Evolutionary conservation across 23 tunicate species (phyloP), one percentile per base, ranked within the genome.

Genomic region (Ascidia mentula): DNA sequence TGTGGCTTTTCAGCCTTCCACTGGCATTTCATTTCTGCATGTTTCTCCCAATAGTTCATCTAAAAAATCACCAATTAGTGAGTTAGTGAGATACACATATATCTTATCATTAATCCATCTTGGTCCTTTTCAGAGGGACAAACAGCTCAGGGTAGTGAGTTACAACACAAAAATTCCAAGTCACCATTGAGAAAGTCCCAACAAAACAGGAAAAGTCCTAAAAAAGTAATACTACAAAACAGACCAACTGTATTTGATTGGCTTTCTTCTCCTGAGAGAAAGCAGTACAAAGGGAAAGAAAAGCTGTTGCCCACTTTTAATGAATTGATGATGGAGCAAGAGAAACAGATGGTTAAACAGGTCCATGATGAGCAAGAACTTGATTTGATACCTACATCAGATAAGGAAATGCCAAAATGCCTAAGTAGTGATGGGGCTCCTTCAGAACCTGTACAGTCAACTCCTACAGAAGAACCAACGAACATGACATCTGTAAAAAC

Each of bases 261-360:
- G 89, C 35, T 85, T 77, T 45, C 34, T 31, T 85, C 89, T 6
- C 89, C 89, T 7, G 82, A 85, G 37, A 59, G 76, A 18, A 65
- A 78, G 45, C 40, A 45, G 18, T 36, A 30, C 20, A 46, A 38
- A 65, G 69, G 36, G 30, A 70, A 38, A 15, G 60, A 61, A n/a
- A 83, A 83, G 61, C 53, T 76, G 40, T 78, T 86, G n/a, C 90
- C 90, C 0, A 86, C 90, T 9, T 86, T 86, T 42, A 65, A 79
- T 37, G 90, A 86, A 45, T 34, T 86, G 74, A 86, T 86, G 90
- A 75, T 39, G 6, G 65, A 79, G 34, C 72, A 73, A 39, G 82
- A 77, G 45, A 40, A 15, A 12, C 12, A 53, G 65, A 28, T 20
- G 24, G n/a, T n/a, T n/a, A 53, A 53, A 28, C 22, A 53, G 24